Base-by-base conservation (phyloP, 1,140 invertebrate species). In the Coptotermes formosanus region DNA sequence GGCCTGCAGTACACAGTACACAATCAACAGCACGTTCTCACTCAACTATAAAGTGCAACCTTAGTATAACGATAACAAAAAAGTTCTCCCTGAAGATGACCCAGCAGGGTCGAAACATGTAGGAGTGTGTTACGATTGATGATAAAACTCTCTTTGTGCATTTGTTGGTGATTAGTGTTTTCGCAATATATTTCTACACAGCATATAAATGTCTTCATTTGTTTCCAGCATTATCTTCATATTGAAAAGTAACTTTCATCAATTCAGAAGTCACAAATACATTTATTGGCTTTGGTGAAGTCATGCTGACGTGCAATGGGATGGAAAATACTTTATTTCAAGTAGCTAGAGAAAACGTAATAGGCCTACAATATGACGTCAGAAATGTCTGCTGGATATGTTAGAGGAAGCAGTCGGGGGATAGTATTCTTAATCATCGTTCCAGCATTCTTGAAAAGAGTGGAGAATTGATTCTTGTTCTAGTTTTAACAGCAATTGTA, bases 281-380 rank as follows among this genome's bases (percentile, higher is more conserved):
- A 12, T n/a, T 75, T 75, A 75, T 75, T 75, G 64, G 9, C 64
- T 75, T 30, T 75, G n/a, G 8, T 64, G n/a, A 30, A 30, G 64
- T 75, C 64, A 75, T 75, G 30, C n/a, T 75, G 30, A 75, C 30
- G 64, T 75, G 64, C 64, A 75, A 75, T 75, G 64, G 30, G 64
- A 25, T 30, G 64, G 64, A n/a, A 64, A 7, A 64, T 64, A 23
- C 25, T 64, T 64, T 64, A 64, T 21, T 64, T 64, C 12, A 64
- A 23, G 25, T 64, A 64, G 21, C 21, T 19, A 6, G n/a, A 75
- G 64, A 16, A 75, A 75, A 25, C 64, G n/a, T 75, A 25, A 75
- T 75, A 75, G 64, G 64, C 64, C 64, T 75, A 75, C 64, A 75
- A 3, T 75, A n/a, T 14, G 25, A 7, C 9, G n/a, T n/a, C 14